Conservation (phyloP, 2,888 invertebrate genomes). For the Dichetophora obliterata region DNA sequence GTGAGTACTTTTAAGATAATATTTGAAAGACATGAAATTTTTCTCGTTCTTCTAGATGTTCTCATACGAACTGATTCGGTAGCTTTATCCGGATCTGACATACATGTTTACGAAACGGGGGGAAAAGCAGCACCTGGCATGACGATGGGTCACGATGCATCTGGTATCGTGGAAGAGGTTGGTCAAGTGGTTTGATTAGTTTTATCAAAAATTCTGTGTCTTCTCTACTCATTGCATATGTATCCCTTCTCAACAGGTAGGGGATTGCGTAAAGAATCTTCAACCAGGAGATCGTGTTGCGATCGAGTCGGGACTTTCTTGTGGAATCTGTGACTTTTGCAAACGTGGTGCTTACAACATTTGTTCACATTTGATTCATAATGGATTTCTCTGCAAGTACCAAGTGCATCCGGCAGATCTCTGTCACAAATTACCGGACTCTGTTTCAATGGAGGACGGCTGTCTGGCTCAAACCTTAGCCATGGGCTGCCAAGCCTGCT, state of each 20-base stretch:
- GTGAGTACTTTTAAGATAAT: slow-evolving; percentile 46
- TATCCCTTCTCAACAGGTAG: slow-evolving; percentile 61
- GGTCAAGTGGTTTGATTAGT: neutral
- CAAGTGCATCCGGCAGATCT: slow-evolving; percentile 61
- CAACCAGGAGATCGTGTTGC: slow-evolving; percentile 90
- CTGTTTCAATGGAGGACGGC: slow-evolving; percentile 56
- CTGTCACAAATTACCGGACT: slow-evolving; percentile 59
- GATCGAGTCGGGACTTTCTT: slow-evolving; percentile 92
- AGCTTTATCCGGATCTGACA: slow-evolving; percentile 94
- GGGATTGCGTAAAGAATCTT: slow-evolving; percentile 75
- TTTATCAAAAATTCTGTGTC: too few species aligned
- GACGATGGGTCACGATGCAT: slow-evolving; percentile 92
- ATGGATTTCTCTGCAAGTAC: slow-evolving; percentile 59
- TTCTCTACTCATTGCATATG: too few species aligned
- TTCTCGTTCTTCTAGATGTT: slow-evolving; percentile 73
- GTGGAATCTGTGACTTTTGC: slow-evolving; percentile 86
- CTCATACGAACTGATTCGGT: slow-evolving; percentile 80
- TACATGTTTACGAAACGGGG: slow-evolving; percentile 79
- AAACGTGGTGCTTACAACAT: slow-evolving; percentile 71
- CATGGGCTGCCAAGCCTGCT: slow-evolving; percentile 61
- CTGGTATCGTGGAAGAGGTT: slow-evolving; percentile 82
- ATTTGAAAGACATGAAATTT: too few species aligned
- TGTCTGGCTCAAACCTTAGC: slow-evolving; percentile 59
- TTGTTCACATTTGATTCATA: slow-evolving; percentile 57
- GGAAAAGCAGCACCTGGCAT: slow-evolving; percentile 52